phyloP scores from a whole-genome alignment of 2,113 vertebrate genomes.

The Monarcha castaneiventris region DNA sequence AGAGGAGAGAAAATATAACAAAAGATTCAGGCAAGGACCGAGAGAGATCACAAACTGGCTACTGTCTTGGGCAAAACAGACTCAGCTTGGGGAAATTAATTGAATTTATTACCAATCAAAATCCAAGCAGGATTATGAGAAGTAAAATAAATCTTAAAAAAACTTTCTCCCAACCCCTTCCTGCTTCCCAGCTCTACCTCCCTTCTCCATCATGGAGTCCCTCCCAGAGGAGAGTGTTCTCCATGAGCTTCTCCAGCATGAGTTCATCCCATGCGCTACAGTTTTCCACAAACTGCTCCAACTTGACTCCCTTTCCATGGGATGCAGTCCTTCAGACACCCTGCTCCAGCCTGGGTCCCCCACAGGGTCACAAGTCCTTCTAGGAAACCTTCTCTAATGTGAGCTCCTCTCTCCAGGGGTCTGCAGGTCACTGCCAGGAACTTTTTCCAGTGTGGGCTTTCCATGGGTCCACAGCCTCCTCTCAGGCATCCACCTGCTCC shows the following conservation, averaged over 20 bases:
- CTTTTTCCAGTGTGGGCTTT: neutral
- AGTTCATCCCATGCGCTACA: neutral
- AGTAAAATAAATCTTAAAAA: neutral
- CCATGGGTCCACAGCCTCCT: neutral
- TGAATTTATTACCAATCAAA: neutral
- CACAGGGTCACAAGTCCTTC: neutral
- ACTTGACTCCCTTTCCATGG: neutral
- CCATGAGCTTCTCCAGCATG: neutral
- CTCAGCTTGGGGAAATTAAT: neutral
- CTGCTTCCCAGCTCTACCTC: neutral
- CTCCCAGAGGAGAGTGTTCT: neutral
- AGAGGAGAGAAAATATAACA: neutral
- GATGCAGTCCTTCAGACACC: neutral
- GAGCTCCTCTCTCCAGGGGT: neutral
- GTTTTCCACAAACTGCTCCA: neutral
- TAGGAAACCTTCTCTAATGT: neutral
- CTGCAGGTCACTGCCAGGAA: neutral
- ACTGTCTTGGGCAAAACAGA: neutral
- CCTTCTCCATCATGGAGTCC: neutral
- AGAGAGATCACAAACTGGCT: neutral
- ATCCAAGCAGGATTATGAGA: neutral
- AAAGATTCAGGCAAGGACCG: neutral
- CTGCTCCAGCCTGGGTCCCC: fast-evolving
- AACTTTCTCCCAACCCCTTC: neutral
- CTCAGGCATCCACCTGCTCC: neutral